These are phyloP conservation scores for Bungarus multicinctus DNA, from an alignment of 2,113 vertebrate species.

Conservation along the genomic window DNA sequence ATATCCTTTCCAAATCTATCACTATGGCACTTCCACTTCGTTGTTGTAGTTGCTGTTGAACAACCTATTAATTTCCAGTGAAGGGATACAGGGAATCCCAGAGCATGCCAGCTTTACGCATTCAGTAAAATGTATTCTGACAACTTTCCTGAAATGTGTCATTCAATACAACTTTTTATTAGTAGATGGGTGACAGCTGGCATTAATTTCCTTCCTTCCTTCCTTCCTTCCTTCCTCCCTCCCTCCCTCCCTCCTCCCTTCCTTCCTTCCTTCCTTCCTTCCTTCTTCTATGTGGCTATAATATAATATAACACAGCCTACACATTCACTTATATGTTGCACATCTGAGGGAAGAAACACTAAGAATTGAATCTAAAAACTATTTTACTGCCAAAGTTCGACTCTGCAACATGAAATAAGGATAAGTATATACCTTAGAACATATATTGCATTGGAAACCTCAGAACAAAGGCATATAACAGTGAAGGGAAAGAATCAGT, in stretches of 20 bases:
- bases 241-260: neutral
- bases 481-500: no score
- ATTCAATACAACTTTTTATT: conserved; percentile 54
- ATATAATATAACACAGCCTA: neutral
- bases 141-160: conserved; percentile 51
- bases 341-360: no score
- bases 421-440: neutral
- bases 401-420: neutral
- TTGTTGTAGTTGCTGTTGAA: neutral
- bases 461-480: neutral
- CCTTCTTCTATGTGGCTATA: neutral
- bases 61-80: conserved; percentile 44
- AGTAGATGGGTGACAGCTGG: conserved; percentile 45
- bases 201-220: conserved; percentile 21
- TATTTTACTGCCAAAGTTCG: neutral
- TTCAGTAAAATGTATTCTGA: conserved; percentile 60
- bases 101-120: conserved; percentile 23
- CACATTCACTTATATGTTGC: no score
- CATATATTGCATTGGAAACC: neutral
- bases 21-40: conserved; percentile 11
- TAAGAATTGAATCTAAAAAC: no score
- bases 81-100: conserved; percentile 50
- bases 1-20: neutral
- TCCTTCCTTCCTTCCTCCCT: neutral
- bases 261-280: neutral